Base-by-base conservation (phyloP, 2,113 vertebrate species). In the Spea multiplicata region DNA sequence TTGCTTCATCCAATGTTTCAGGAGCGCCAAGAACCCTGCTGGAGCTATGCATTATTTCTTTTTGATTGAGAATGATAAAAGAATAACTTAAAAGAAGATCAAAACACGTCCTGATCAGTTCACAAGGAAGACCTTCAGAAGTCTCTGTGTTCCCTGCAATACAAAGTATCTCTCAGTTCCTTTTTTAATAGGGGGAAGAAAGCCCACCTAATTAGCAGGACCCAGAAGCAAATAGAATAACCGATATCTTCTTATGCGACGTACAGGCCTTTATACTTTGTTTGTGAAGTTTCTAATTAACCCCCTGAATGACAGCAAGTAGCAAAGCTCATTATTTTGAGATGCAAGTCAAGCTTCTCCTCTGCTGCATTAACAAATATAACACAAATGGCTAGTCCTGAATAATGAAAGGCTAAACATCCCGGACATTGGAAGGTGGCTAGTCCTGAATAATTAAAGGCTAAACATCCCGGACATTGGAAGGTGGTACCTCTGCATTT, bases 11-110 rank as follows among this genome's bases (percentile, higher is more conserved):
- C 64, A 16, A 4, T 68, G 71, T 62, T 74, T 66, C 64, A 45
- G 66, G 53, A 44, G 12, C 52, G n/a, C 59, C 55, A 59, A 62
- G 66, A 68, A 74, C 78, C 52, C 78, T 68, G 78, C 78, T 80
- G 71, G 78, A 80, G 71, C 71, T 73, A 68, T 68, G 71, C 68
- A 57, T 80, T 79, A 80, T 80, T 74, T 67, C 71, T 74, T 73
- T 73, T 66, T 74, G 62, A 73, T 53, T 16, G 64, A 49, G 64
- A 61, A 68, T 64, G 78, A 80, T 80, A 61, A 80, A 80, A 80
- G 71, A 55, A 30, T 73, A 66, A 74, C 71, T 74, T 80, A 80
- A 80, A 80, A 73, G 64, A 74, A 80, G 78, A 80, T 80, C 64
- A 80, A 80, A 80, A 80, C 78, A 8, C 45, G 14, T 68, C 71